Evolutionary conservation across 2,797 vertebrate genomes (phyloP).

Genomic region (Dipus sagitta): DNA sequence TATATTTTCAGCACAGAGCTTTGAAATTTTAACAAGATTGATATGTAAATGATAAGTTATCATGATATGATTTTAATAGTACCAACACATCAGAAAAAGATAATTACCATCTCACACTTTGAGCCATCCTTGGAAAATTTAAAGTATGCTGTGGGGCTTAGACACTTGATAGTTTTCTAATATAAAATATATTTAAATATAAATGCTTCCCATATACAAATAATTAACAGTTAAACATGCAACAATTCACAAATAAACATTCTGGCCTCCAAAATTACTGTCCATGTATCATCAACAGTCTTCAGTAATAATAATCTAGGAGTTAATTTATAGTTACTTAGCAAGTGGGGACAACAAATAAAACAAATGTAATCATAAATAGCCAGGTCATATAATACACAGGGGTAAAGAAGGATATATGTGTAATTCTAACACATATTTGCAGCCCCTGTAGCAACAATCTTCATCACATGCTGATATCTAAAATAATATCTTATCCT

Average conservation of each 20-base stretch:
- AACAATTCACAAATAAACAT: conserved; percentile 64
- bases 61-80: conserved; percentile 78
- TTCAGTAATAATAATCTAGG: conserved; percentile 32
- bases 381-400: not conserved
- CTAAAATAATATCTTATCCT: not conserved
- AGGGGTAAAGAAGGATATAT: conserved; percentile 2
- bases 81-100: conserved; percentile 76
- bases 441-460: not conserved
- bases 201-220: conserved; percentile 73
- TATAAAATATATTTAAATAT: conserved; percentile 71
- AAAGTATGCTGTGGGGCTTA: conserved; percentile 70
- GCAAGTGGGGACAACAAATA: not conserved
- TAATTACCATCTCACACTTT: conserved; percentile 76
- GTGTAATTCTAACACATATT: conserved; percentile 18
- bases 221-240: conserved; percentile 48
- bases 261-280: not conserved
- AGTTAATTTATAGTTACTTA: conserved; percentile 53
- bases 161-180: conserved; percentile 62
- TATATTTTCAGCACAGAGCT: conserved; percentile 72
- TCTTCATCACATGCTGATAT: not conserved
- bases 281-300: conserved; percentile 1
- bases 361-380: conserved; percentile 8
- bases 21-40: conserved; percentile 80
- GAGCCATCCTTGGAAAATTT: conserved; percentile 71
- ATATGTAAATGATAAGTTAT: conserved; percentile 78